Percentiles rank a stretch among this genome's conserved stretches.
These are phyloP conservation scores for Nephila pilipes DNA, from an alignment of 1,140 invertebrate genomes.

Conservation along the genomic window DNA sequence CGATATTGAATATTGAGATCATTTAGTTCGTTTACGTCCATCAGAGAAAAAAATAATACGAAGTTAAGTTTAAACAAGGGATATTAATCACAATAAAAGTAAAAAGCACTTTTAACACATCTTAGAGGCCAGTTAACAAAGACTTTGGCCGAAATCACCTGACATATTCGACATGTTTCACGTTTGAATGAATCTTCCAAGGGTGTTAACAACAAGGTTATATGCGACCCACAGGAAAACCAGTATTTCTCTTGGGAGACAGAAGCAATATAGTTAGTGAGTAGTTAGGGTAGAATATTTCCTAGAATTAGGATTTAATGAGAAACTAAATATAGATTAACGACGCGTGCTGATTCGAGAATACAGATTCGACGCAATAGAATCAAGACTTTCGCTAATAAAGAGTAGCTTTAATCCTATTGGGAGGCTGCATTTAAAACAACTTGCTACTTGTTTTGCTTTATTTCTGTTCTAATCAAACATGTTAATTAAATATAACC, in stretches of 20 bases:
- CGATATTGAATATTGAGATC: no score
- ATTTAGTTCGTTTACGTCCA: no score
- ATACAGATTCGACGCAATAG: not conserved
- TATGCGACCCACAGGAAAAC: not conserved
- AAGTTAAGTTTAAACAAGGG: not conserved
- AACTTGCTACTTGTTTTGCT: no score
- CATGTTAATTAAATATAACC: no score
- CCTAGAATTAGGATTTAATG: not conserved
- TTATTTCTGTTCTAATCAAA: no score
- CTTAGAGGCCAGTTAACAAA: not conserved
- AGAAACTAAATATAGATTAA: constrained; percentile 21
- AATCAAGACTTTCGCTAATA: not conserved
- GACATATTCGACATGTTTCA: not conserved
- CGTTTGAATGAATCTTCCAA: not conserved
- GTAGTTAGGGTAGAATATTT: not conserved
- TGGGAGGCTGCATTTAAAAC: not conserved
- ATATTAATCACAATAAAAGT: not conserved
- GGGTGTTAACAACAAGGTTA: not conserved
- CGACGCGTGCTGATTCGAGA: not conserved
- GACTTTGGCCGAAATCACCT: not conserved
- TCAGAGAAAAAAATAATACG: not conserved
- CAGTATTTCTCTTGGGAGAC: not conserved
- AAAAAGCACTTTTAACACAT: not conserved
- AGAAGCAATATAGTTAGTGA: not conserved
- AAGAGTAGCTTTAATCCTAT: not conserved